These are phyloP conservation scores for Cotesia vestalis DNA, from an alignment of 1,140 invertebrate species.

Conservation along the genomic window DNA sequence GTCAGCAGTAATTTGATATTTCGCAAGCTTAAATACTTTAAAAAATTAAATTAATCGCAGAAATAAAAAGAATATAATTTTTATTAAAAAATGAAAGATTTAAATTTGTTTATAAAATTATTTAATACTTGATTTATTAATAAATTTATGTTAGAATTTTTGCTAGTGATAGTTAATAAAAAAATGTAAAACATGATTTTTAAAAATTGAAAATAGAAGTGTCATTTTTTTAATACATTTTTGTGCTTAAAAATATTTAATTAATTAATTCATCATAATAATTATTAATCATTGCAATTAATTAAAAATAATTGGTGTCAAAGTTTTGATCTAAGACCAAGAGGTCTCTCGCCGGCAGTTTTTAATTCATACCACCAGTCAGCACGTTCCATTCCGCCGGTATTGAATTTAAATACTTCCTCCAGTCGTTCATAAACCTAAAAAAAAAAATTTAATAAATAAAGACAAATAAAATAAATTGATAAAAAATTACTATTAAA, in stretches of 20 bases:
- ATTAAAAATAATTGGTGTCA: constrained; percentile 41
- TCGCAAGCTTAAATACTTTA: no score
- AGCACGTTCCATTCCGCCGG: constrained; percentile 76
- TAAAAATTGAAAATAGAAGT: no score
- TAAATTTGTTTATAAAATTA: no score
- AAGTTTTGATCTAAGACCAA: constrained; percentile 52
- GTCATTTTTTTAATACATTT: background rate
- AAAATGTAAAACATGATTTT: no score
- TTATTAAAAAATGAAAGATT: no score
- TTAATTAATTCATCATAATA: constrained; percentile 16
- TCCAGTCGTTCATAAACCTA: constrained; percentile 86
- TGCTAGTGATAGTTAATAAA: no score
- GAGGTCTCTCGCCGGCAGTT: constrained; percentile 49
- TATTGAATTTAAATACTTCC: constrained; percentile 76
- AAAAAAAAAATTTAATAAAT: constrained; percentile 41
- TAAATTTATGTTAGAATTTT: no score
- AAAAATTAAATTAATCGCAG: no score
- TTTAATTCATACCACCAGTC: constrained; percentile 80
- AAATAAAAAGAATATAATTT: no score
- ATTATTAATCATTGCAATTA: background rate
- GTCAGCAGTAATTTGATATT: no score
- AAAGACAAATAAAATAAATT: no score
- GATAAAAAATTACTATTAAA: constrained; percentile 1
- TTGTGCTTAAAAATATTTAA: constrained; percentile 14
- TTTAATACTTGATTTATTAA: no score